phyloP scores from a whole-genome alignment of 2,888 invertebrate genomes.

The Clitarchus hookeri region DNA sequence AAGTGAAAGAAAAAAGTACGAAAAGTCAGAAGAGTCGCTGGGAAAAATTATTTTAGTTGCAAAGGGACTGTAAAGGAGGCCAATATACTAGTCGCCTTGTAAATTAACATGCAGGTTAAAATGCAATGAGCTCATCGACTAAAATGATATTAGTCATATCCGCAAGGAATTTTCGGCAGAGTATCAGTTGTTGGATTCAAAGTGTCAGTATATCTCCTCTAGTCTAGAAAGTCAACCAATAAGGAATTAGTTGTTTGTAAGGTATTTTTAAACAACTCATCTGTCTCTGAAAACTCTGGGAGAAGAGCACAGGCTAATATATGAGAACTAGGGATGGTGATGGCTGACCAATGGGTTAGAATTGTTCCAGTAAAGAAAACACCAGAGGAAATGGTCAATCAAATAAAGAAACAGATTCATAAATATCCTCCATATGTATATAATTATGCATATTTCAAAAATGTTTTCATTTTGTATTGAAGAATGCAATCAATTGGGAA shows the following conservation, averaged over 20 bases:
- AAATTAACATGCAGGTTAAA: background rate
- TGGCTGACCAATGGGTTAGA: background rate
- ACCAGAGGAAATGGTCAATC: background rate
- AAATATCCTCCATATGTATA: conserved; percentile 22
- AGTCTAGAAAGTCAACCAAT: background rate
- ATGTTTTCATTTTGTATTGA: conserved; percentile 22
- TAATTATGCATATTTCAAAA: conserved; percentile 11
- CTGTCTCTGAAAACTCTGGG: background rate
- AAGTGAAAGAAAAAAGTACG: background rate
- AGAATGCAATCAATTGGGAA: background rate
- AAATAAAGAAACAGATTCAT: background rate
- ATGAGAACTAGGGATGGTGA: too few relatives aligned
- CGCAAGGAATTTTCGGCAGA: background rate
- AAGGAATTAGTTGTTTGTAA: background rate
- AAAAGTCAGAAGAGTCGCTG: background rate
- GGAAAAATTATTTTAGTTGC: background rate
- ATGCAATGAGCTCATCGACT: background rate
- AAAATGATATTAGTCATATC: background rate
- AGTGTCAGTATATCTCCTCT: background rate
- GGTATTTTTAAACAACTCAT: background rate
- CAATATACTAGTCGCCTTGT: background rate
- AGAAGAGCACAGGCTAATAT: background rate
- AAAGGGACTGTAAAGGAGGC: background rate
- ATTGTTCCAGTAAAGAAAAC: background rate
- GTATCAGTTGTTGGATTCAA: background rate